These are phyloP conservation scores for Drosophila picticornis DNA, from an alignment of 2,888 invertebrate genomes.

Conservation along the genomic window DNA sequence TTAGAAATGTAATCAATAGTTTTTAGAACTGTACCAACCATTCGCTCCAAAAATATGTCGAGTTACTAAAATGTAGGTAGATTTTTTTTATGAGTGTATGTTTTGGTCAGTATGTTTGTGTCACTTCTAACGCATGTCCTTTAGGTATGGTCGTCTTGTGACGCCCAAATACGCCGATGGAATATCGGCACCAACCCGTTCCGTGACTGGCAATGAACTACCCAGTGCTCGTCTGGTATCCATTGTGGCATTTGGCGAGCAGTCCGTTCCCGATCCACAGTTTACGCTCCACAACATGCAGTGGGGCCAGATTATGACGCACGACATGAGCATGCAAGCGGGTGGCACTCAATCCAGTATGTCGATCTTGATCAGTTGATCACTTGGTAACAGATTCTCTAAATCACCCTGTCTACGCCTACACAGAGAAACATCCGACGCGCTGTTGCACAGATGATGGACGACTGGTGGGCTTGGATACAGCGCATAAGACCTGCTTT, in stretches of 20 bases:
- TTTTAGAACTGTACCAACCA: not conserved
- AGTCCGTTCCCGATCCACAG: conserved; percentile 89
- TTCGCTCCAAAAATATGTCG: too few relatives aligned
- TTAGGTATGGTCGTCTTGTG: conserved; percentile 85
- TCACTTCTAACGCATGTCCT: not conserved
- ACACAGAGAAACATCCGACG: conserved; percentile 87
- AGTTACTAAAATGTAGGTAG: not conserved
- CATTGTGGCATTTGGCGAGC: conserved; percentile 89
- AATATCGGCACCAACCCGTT: conserved; percentile 87
- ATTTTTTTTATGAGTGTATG: not conserved
- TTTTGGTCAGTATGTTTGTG: not conserved
- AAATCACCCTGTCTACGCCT: not conserved
- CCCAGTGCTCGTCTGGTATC: conserved; percentile 91
- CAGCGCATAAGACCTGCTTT: conserved; percentile 85
- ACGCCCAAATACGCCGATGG: conserved; percentile 86
- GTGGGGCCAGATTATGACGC: conserved; percentile 88
- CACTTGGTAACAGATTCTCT: not conserved
- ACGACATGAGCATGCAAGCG: conserved; percentile 87
- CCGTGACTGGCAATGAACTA: conserved; percentile 88
- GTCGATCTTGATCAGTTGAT: conserved; percentile 66
- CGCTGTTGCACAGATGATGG: conserved; percentile 88
- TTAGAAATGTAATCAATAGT: not conserved
- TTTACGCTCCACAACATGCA: conserved; percentile 91
- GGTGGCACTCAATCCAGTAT: conserved; percentile 90
- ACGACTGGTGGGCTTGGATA: conserved; percentile 85